Evolutionary conservation across 2,888 invertebrate species (phyloP), one percentile per base, ranked within the genome.

Genomic region (Beris chalybata): DNA sequence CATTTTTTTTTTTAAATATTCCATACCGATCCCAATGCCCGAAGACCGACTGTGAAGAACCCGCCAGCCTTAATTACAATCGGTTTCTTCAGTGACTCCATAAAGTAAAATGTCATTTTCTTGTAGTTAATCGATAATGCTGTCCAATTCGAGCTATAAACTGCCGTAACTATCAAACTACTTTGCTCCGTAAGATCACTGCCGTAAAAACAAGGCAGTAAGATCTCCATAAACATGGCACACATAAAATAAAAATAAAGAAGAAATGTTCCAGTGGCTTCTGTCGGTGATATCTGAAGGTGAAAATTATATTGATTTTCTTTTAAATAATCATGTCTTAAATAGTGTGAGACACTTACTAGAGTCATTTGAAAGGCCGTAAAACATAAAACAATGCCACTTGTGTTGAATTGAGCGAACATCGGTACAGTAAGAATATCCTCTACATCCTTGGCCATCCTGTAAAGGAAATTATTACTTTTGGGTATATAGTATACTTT

Each of bases 201-300:
- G 53, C 73, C 77, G 67, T 74, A 78, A 56, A 75, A 76, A 61
- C 78, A 79, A 64, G 78, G 78, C 44, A 78, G 65, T 64, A 73
- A 78, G 44, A 78, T 77, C 70, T 79, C 73, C 5, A 75, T 52
- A 9, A 73, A 69, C 75, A 78, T 77, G 6, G 61, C 30, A 0
- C 48, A 4, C n/a, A 67, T 55, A 52, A 65, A 67, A 22, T 56
- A 30, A 11, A 50, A 50, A 30, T 56, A 56, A 12, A 43, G 30
- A 1, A 67, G 7, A 38, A 63, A 67, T 30, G 32, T 55, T 11
- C 45, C 50, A 11, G 52, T 43, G 4, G 56, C 57, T 2, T 12
- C 22, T 4, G 15, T 29, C 15, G 56, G 50, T 15, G 67, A 63
- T 15, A 57, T 12, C 67, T 67, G 45, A 50, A 53, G 59, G n/a